A percentile compares a stretch with the other conserved stretches of the same genome.
Evolutionary conservation across 37 sponge, comb jelly and placozoan species (phyloP).

Genomic region (Geodia barretti): DNA sequence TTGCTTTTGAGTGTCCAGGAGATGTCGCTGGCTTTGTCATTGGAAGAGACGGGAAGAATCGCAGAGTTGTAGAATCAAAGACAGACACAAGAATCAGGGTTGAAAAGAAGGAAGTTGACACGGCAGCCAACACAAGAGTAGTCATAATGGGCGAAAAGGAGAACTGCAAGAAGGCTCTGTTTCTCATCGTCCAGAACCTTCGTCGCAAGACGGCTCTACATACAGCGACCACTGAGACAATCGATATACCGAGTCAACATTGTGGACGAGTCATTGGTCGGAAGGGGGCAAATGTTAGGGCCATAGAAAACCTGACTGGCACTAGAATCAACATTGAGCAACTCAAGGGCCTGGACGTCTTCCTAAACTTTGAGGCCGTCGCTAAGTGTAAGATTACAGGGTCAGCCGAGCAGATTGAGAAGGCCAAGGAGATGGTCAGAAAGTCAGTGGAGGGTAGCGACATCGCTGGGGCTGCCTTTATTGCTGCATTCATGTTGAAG

Average conservation of each 20-base stretch:
- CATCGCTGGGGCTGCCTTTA: neutral
- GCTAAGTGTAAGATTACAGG: constrained; percentile 42
- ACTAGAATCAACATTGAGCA: constrained; percentile 21
- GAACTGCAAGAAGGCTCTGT: constrained; percentile 39
- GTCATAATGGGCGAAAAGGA: constrained; percentile 42
- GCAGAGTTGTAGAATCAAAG: constrained; percentile 57
- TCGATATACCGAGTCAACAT: constrained; percentile 12
- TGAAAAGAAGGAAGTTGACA: neutral
- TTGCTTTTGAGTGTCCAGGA: constrained; percentile 22
- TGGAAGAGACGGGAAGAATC: constrained; percentile 75
- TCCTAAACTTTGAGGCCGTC: neutral
- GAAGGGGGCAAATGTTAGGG: neutral
- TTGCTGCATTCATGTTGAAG: constrained; percentile 30
- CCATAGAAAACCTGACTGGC: constrained; percentile 22
- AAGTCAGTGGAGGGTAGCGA: constrained; percentile 14
- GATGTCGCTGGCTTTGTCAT: constrained; percentile 79
- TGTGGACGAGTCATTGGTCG: constrained; percentile 41
- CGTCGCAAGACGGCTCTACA: constrained; percentile 9
- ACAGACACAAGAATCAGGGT: constrained; percentile 64
- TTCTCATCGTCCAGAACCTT: constrained; percentile 18
- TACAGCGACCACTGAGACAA: constrained; percentile 20
- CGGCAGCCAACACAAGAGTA: constrained; percentile 3
- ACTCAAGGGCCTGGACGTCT: neutral
- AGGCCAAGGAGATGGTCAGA: constrained; percentile 30
- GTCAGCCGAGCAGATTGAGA: constrained; percentile 24